Percentiles rank a stretch among this genome's conserved stretches.
These are phyloP conservation scores for Dermatemys mawii DNA, from an alignment of 2,113 vertebrate genomes.

Conservation along the genomic window DNA sequence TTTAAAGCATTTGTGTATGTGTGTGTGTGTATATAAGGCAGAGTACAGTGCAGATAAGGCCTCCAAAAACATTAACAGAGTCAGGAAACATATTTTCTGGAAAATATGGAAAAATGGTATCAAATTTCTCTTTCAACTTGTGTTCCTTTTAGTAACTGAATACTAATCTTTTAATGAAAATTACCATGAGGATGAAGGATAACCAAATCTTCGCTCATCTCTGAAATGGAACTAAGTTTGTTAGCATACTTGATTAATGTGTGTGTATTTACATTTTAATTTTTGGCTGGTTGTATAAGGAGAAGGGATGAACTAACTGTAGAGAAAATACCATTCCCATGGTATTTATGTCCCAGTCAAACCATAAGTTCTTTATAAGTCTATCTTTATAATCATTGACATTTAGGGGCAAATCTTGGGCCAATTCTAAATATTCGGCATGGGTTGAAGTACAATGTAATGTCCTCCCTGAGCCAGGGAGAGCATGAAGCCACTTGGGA, in stretches of 20 bases:
- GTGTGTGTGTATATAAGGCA: background rate
- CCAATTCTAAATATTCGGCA: background rate
- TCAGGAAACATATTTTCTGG: background rate
- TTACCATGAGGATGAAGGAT: background rate
- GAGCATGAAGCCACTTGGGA: background rate
- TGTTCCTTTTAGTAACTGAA: background rate
- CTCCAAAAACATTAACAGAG: background rate
- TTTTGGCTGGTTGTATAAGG: fast-evolving
- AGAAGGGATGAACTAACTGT: background rate
- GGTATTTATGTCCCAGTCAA: background rate
- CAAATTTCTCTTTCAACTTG: background rate
- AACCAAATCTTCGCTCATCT: background rate
- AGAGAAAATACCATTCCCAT: background rate
- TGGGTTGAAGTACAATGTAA: background rate
- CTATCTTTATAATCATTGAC: background rate
- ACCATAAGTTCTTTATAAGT: background rate
- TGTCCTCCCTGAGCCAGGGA: background rate
- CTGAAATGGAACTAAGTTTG: background rate
- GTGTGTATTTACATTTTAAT: fast-evolving
- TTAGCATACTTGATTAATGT: background rate
- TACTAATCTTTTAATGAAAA: background rate
- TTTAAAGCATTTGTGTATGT: background rate
- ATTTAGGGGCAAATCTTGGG: background rate
- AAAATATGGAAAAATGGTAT: background rate
- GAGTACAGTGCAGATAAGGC: background rate